Conservation (phyloP, 1,140 invertebrate species). For the Caenorhabditis brenneri region DNA sequence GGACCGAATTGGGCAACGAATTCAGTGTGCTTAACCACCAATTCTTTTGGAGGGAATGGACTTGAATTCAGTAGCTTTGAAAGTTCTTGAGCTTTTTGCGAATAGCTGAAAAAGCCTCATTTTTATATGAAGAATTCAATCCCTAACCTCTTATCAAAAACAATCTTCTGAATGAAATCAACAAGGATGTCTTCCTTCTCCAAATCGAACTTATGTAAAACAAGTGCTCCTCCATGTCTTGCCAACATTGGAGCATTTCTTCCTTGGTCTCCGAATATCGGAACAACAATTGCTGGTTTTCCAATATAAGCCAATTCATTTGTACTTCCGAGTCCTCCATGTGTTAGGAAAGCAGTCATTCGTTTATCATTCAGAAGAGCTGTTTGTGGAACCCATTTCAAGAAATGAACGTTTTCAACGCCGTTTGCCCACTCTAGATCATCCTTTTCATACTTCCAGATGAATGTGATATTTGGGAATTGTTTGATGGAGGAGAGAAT, state of each 20-base stretch:
- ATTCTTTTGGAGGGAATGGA: constrained; percentile 28
- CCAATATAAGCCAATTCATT: constrained; percentile 27
- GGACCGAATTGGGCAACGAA: constrained; percentile 22
- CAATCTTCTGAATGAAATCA: background rate
- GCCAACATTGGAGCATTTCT: constrained; percentile 36
- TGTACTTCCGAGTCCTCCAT: constrained; percentile 20
- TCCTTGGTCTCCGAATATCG: constrained; percentile 31
- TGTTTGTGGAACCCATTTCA: constrained; percentile 24
- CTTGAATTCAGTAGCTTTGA: background rate
- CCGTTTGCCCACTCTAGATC: background rate
- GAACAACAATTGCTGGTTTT: constrained; percentile 41
- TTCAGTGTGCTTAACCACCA: constrained; percentile 13
- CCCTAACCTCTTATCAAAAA: background rate
- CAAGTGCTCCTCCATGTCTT: constrained; percentile 19
- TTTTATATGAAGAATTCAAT: background rate
- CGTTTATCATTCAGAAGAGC: constrained; percentile 11
- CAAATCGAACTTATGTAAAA: background rate
- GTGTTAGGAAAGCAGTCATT: constrained; percentile 7
- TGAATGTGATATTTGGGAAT: constrained; percentile 2
- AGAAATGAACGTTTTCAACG: background rate
- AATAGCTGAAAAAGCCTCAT: background rate
- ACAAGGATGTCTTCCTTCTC: background rate
- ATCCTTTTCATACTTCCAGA: constrained; percentile 17
- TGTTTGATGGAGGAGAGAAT: background rate
- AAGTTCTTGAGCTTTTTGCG: background rate